Evolutionary conservation across 2,888 invertebrate genomes (phyloP).

Genomic region (Torymus texanus): DNA sequence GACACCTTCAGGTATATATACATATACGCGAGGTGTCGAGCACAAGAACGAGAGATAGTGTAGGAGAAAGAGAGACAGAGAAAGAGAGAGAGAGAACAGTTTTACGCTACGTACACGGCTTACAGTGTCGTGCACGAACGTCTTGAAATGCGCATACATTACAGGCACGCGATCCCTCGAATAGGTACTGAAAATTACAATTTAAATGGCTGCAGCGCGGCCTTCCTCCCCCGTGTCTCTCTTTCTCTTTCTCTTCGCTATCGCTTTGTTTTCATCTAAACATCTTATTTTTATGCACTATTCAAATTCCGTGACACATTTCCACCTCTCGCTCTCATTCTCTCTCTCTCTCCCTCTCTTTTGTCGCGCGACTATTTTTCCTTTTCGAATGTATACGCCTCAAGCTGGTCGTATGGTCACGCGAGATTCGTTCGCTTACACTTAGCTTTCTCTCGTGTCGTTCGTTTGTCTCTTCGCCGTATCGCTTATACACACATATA

Average conservation of each 20-base stretch:
- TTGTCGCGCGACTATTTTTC: background rate
- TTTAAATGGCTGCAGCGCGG: constrained; percentile 66
- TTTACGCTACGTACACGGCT: constrained; percentile 40
- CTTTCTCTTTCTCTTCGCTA: constrained; percentile 54
- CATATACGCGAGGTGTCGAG: too few relatives aligned
- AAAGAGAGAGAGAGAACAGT: constrained; percentile 34
- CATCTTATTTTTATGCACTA: constrained; percentile 73
- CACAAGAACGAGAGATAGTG: constrained; percentile 27
- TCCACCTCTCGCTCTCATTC: constrained; percentile 58
- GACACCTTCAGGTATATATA: too few relatives aligned
- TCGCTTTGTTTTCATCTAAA: constrained; percentile 73
- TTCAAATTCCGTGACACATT: constrained; percentile 67
- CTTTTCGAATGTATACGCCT: too few relatives aligned
- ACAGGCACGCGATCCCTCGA: constrained; percentile 70
- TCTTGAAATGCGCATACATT: constrained; percentile 73
- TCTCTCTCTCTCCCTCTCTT: background rate
- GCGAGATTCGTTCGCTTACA: background rate
- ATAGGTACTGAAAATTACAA: constrained; percentile 71
- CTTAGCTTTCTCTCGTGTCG: background rate
- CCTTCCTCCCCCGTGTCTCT: constrained; percentile 56
- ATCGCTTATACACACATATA: background rate
- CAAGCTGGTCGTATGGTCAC: background rate
- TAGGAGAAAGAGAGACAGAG: background rate
- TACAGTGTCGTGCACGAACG: constrained; percentile 66
- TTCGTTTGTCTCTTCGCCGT: constrained; percentile 35